Base-by-base conservation (phyloP, 2,888 invertebrate genomes). In the Linyphia triangularis region DNA sequence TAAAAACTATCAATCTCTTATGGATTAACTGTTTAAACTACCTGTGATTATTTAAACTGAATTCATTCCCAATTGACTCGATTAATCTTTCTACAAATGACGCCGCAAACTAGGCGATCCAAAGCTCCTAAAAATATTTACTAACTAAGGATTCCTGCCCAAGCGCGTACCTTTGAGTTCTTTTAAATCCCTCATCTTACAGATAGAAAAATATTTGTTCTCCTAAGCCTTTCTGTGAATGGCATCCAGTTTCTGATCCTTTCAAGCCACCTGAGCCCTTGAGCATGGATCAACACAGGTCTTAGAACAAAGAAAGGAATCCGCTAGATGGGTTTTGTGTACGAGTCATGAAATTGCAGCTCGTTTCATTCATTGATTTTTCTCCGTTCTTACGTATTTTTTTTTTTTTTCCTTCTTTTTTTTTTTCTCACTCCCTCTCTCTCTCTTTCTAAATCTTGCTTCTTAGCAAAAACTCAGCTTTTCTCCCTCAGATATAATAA, bases 221-320 rank as follows among this genome's bases (percentile, higher is more conserved):
- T 2, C 6, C 24, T 22, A 70, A 24, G 40, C 70, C 24, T 40
- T 61, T 70, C 19, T 63, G 61, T 33, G 61, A 77, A 81, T 81
- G 81, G 81, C 81, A 24, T 81, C 67, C 79, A 69, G 22, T 67
- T 51, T 69, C 69, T 69, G 69, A 69, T 81, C 69, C 67, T 51
- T 57, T 51, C 13, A 33, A 0, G n/a, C 81, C 81, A 81, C 81
- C 81, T 81, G 81, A 24, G 81, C 24, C 57, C 81, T 19, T 16
- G 16, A 70, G 51, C 37, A 13, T 6, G 59, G 69, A 43, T 78
- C 65, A 65, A 78, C 75, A 77, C 24, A 37, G 59, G 26, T 63
- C 24, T 37, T 37, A 37, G 37, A 77, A 75, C 75, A 75, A 59
- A 75, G 75, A 59, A 61, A 28, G 37, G 37, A 61, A 33, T 75